Percentiles rank a stretch among this genome's conserved stretches.
phyloP scores from a whole-genome alignment of 1,140 invertebrate species.

The Tetraneura akinire region DNA sequence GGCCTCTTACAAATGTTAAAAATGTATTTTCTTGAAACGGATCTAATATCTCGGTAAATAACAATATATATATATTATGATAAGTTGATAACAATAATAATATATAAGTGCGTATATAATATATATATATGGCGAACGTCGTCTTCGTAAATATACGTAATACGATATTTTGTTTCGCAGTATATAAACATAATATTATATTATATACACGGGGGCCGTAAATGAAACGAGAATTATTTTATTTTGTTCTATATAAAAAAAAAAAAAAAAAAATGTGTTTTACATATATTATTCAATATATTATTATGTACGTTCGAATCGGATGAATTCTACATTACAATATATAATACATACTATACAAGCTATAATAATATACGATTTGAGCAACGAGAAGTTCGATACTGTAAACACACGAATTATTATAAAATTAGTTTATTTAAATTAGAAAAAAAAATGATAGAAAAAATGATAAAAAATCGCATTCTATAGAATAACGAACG shows the following conservation, averaged over 20 bases:
- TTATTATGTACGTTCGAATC: too few relatives aligned
- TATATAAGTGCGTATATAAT: neutral
- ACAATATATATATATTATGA: slow-evolving; percentile 4
- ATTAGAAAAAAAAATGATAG: too few relatives aligned
- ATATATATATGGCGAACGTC: neutral
- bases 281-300: too few relatives aligned
- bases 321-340: too few relatives aligned
- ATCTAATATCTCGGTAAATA: slow-evolving; percentile 27
- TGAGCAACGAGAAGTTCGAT: too few relatives aligned
- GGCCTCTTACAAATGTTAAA: neutral
- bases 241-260: neutral
- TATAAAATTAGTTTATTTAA: too few relatives aligned
- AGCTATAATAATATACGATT: too few relatives aligned
- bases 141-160: slow-evolving; percentile 20
- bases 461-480: too few relatives aligned
- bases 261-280: too few relatives aligned
- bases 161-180: slow-evolving; percentile 27
- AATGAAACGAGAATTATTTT: slow-evolving; percentile 12
- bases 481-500: too few relatives aligned
- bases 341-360: too few relatives aligned
- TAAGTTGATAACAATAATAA: slow-evolving; percentile 38
- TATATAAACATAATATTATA: neutral
- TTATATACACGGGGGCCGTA: neutral
- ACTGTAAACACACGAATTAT: too few relatives aligned
- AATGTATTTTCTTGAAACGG: slow-evolving; percentile 20